Conservation (phyloP, 2,113 vertebrate species). For the Pedetes capensis region DNA sequence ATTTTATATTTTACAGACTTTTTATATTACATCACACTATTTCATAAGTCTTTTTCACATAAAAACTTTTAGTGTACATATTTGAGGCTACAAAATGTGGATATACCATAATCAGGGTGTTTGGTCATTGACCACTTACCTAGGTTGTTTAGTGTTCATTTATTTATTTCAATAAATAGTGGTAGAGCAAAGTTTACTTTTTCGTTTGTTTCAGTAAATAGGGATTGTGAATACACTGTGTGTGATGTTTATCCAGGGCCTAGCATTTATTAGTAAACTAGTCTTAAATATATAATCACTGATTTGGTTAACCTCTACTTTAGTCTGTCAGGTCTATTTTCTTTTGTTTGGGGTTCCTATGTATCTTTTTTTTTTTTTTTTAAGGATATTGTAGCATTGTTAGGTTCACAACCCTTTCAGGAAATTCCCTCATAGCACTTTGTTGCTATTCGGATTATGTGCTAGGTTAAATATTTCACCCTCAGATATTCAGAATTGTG, state of each 20-base stretch:
- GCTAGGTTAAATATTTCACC: neutral
- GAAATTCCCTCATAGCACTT: neutral
- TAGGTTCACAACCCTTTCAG: neutral
- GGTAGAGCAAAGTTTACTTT: neutral
- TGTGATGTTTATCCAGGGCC: neutral
- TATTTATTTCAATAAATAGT: neutral
- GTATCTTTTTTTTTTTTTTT: neutral
- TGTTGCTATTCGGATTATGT: neutral
- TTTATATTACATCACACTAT: conserved; percentile 2
- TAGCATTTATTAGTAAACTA: neutral
- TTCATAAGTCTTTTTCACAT: neutral
- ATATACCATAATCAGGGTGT: neutral
- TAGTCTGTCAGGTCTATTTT: neutral
- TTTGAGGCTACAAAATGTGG: neutral
- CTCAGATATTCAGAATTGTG: neutral
- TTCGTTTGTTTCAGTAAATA: neutral
- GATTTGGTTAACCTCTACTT: neutral
- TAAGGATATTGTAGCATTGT: neutral
- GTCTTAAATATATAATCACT: neutral
- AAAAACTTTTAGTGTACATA: neutral
- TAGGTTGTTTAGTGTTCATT: neutral
- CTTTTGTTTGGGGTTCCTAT: neutral
- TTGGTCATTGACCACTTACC: neutral
- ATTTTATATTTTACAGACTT: conserved; percentile 35
- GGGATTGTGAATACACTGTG: neutral